Percentiles rank a stretch among this genome's conserved stretches.
Evolutionary conservation across 2,888 invertebrate genomes (phyloP).

Genomic region (Adineta ricciae): DNA sequence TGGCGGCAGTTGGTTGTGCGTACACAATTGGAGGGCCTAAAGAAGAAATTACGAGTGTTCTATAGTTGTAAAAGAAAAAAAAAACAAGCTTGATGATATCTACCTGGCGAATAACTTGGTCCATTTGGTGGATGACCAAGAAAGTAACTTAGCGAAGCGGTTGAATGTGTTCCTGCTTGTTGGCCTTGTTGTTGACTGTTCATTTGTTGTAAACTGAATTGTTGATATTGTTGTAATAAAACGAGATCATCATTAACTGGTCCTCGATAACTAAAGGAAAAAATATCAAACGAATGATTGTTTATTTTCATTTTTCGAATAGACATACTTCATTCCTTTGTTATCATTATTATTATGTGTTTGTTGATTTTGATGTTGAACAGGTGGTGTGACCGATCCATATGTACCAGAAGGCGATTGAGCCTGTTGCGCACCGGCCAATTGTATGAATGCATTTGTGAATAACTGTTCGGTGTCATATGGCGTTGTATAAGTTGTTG

Average conservation of each 20-base stretch:
- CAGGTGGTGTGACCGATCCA: conserved; percentile 17
- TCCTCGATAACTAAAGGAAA: background rate
- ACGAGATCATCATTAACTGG: background rate
- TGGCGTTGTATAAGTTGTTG: background rate
- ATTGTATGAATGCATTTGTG: background rate
- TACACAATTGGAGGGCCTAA: background rate
- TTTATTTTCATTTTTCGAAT: background rate
- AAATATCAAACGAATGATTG: background rate
- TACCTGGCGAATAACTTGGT: background rate
- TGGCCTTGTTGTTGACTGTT: background rate
- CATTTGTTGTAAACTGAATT: background rate
- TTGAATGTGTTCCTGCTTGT: background rate
- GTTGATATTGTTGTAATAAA: background rate
- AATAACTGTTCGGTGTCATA: background rate
- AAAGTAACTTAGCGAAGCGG: background rate
- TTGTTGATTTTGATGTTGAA: conserved; percentile 17
- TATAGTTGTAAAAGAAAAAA: too few species aligned
- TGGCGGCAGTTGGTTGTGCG: background rate
- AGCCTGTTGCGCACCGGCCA: background rate
- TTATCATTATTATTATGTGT: background rate
- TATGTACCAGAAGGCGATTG: background rate
- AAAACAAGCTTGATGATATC: too few species aligned
- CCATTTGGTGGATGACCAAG: background rate
- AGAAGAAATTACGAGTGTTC: too few species aligned
- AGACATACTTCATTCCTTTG: background rate